These are phyloP conservation scores for Alauda arvensis DNA, from an alignment of 2,797 vertebrate species.

Conservation along the genomic window DNA sequence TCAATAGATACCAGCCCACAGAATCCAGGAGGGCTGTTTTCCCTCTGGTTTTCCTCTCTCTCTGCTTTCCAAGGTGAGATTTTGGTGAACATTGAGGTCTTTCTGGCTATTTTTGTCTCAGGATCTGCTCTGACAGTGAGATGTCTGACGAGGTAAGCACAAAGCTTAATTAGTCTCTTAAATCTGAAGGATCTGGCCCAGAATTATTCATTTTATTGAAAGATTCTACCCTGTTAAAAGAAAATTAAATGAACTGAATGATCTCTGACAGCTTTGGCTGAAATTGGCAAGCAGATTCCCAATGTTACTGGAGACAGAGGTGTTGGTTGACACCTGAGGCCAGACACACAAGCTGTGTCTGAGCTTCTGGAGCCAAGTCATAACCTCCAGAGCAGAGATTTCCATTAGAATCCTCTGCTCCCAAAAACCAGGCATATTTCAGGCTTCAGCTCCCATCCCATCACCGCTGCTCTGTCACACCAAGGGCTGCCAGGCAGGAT, in stretches of 20 bases:
- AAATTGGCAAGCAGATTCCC: neutral
- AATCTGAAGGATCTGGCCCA: neutral
- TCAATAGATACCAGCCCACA: neutral
- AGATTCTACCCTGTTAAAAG: neutral
- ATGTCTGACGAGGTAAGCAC: accelerated
- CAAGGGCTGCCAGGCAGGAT: neutral
- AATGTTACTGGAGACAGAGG: neutral
- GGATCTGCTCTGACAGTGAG: neutral
- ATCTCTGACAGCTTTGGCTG: neutral
- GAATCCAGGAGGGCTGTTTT: neutral
- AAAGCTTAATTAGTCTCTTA: neutral
- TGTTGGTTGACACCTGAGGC: neutral
- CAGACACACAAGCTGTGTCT: neutral
- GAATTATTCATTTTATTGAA: neutral
- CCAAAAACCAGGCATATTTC: neutral
- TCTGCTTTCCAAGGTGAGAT: neutral
- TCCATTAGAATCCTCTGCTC: neutral
- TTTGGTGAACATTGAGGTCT: neutral
- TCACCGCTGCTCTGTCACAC: neutral
- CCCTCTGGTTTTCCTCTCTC: neutral
- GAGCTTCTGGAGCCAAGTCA: neutral
- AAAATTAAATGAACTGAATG: neutral
- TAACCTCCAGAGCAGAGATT: neutral
- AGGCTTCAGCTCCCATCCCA: neutral
- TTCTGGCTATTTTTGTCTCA: neutral